These are phyloP conservation scores for Cosmia pyralina DNA, from an alignment of 2,888 invertebrate genomes.

Conservation along the genomic window DNA sequence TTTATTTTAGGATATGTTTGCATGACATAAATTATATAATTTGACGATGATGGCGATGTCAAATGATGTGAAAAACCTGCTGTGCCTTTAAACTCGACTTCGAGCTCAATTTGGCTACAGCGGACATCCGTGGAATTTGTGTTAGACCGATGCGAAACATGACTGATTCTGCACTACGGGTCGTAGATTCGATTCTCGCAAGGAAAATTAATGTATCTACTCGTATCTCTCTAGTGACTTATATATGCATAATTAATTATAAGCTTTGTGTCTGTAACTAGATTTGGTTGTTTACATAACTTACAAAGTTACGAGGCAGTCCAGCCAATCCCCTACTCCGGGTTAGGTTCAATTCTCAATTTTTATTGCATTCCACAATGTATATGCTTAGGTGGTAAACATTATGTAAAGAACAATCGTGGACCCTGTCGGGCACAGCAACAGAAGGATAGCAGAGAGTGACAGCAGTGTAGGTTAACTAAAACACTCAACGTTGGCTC, in stretches of 20 bases:
- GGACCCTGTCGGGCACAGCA: too few relatives aligned
- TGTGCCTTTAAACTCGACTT: background rate
- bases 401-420: too few relatives aligned
- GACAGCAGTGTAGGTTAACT: background rate
- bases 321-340: too few relatives aligned
- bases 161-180: background rate
- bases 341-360: too few relatives aligned
- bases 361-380: too few relatives aligned
- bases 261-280: too few relatives aligned
- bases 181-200: background rate
- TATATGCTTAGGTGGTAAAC: too few relatives aligned
- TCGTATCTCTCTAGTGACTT: background rate
- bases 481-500: background rate
- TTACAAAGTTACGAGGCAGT: background rate
- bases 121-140: background rate
- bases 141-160: background rate
- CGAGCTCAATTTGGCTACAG: background rate
- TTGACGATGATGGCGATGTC: background rate
- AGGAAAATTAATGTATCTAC: background rate
- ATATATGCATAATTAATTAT: too few relatives aligned
- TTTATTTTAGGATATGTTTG: background rate
- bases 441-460: too few relatives aligned
- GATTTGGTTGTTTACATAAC: background rate
- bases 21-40: background rate
- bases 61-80: background rate